Conservation (phyloP, 2,113 vertebrate genomes). For the Anolis carolinensis region DNA sequence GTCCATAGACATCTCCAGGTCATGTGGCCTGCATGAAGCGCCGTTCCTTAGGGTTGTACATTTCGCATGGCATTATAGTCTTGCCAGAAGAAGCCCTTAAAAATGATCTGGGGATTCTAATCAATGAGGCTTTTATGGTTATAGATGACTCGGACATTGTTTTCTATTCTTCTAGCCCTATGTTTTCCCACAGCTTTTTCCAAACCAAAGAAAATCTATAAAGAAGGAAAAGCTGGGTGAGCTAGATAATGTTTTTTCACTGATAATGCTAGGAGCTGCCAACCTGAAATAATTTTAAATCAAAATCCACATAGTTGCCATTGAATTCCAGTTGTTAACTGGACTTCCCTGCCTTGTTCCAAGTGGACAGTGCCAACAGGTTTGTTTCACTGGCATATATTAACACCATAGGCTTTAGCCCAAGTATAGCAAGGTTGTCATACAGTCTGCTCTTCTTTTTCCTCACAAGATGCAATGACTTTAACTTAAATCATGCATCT, state of each 20-base stretch:
- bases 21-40: too few species aligned
- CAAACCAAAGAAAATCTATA: neutral
- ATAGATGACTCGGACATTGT: neutral
- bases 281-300: neutral
- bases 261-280: neutral
- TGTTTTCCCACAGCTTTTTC: neutral
- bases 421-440: neutral
- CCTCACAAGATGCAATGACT: neutral
- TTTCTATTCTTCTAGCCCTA: neutral
- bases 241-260: neutral
- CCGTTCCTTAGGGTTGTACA: neutral
- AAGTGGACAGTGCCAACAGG: neutral
- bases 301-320: neutral
- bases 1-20: too few species aligned
- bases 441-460: too few species aligned
- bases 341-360: neutral
- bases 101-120: neutral
- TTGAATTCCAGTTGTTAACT: neutral
- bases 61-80: neutral
- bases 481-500: neutral
- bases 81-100: neutral
- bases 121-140: neutral
- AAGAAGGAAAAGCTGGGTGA: too few species aligned
- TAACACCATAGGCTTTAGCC: neutral
- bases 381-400: neutral